phyloP scores from a whole-genome alignment of 2,113 vertebrate species.

The Thermophis baileyi region DNA sequence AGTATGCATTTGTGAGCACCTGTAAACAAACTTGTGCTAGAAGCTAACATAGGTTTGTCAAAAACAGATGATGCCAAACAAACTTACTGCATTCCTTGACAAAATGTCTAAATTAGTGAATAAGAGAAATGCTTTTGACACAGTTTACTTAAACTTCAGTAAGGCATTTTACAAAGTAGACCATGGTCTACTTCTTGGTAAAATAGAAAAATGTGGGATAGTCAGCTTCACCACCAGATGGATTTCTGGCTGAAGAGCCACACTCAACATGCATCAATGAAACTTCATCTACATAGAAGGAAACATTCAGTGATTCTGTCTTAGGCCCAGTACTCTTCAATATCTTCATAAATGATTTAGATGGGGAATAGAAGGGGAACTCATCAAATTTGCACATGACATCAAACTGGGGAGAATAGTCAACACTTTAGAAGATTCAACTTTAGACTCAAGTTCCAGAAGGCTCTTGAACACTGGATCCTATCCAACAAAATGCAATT shows the following conservation, averaged over 20 bases:
- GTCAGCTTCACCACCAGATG: not conserved
- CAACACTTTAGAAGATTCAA: not conserved
- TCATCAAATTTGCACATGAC: not conserved
- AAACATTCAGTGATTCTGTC: not conserved
- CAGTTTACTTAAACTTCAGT: not conserved
- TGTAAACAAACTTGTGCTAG: not conserved
- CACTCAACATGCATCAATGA: not conserved
- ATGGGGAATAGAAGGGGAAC: not conserved
- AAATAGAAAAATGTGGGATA: not conserved
- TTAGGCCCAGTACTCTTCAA: not conserved
- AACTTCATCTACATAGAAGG: not conserved
- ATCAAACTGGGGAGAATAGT: not conserved
- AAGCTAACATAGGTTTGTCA: not conserved
- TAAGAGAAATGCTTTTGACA: not conserved
- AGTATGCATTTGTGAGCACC: not conserved
- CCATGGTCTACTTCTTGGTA: not conserved
- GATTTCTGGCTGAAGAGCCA: not conserved
- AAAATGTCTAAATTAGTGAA: not conserved
- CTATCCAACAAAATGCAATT: not conserved
- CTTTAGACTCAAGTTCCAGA: not conserved
- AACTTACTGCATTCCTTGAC: not conserved
- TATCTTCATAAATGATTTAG: not conserved
- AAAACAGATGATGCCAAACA: not conserved
- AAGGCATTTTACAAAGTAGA: not conserved
- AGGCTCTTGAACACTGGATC: not conserved